Evolutionary conservation across 1,140 invertebrate genomes (phyloP), one percentile per base, ranked within the genome.

Genomic region (Trichonephila clavipes): DNA sequence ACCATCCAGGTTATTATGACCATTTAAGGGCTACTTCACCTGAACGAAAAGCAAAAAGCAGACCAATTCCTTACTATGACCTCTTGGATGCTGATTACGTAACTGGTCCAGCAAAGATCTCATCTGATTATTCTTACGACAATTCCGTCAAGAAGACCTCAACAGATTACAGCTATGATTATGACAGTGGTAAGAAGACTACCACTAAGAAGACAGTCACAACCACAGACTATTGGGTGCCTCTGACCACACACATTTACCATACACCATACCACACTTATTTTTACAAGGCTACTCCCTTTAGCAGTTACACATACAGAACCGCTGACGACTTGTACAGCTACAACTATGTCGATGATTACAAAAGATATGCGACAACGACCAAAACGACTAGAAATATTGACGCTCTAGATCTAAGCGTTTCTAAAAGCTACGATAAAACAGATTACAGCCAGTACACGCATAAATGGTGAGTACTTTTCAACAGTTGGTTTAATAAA

Each of bases 171-270:
- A 83, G 28, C 44, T 77, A 77, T 40, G 72, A 77, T 18, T 77
- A 34, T 34, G 89, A 91, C 28, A 21, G 14, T 18, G 89, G 64
- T 7, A 44, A 51, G 14, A 83, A 28, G 77, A 77, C 66, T 2
- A 90, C 89, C 6, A 90, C 69, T 19, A 83, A 19, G 61, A 93
- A 81, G 92, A 88, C 58, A 5, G 81, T 69, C 0, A 81, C 34
- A n/a, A 81, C 58, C 34, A 88, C 83, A 16, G 92, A 93, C n/a
- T 61, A 85, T 24, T 93, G 92, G 92, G 92, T 93, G 10, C 92
- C 92, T 28, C 86, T 93, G 10, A 93, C 92, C 66, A 93, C 92
- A 8, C 81, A 93, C 66, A 51, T 93, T 51, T 93, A 93, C 59
- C 24, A 88, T 58, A 88, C 92, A 4, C 92, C 92, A 8, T 88